Evolutionary conservation across 2,888 invertebrate species (phyloP), one percentile per base, ranked within the genome.

Genomic region (Ctenicera cuprea): DNA sequence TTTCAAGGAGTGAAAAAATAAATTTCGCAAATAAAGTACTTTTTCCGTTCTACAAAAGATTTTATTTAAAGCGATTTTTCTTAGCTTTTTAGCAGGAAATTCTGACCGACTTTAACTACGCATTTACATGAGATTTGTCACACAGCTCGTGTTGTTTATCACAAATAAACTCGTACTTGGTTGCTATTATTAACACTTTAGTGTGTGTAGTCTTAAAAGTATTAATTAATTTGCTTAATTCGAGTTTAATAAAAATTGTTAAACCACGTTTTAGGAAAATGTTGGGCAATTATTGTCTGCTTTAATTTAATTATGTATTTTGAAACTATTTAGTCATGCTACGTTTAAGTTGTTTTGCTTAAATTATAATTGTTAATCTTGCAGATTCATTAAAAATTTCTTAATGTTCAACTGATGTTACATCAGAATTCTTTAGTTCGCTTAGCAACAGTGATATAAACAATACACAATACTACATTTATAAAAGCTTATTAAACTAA

Each of bases 71-170:
- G n/a, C n/a, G n/a, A n/a, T n/a, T n/a, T n/a, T n/a, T n/a, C n/a
- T n/a, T n/a, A n/a, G n/a, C n/a, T n/a, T n/a, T n/a, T n/a, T n/a
- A n/a, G n/a, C n/a, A 26, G 26, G 26, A 26, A 26, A 26, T 26
- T 26, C n/a, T n/a, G n/a, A n/a, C n/a, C n/a, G n/a, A 43, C 1
- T 3, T 43, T 43, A n/a, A 16, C 2, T n/a, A 43, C 43, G 3
- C 16, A 43, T 16, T 14, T 1, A 16, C 11, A 14, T 16, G 43
- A 43, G 16, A 18, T 18, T 64, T 64, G 14, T 0, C 37, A 61
- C 68, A 48, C 68, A 68, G 68, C 68, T 52, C 16, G 9, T 8
- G 20, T 52, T 48, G 68, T 68, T 61, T 68, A 68, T 59, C 48
- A 38, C 14, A 33, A 45, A 26, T 45, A 20, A 57, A 67, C 45